phyloP scores from a whole-genome alignment of 1,140 invertebrate genomes.

The Hycleus phaleratus region DNA sequence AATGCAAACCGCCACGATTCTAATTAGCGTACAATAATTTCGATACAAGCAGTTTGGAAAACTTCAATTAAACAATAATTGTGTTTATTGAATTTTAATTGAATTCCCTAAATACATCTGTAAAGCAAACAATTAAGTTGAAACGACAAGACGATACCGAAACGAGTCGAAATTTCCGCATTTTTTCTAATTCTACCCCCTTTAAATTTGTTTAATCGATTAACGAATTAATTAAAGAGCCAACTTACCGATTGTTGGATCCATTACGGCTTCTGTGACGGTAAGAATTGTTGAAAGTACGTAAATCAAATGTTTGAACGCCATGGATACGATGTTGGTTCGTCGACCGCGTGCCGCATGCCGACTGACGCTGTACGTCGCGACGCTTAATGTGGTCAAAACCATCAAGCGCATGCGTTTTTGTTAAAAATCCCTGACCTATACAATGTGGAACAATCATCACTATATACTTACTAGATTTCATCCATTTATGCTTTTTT shows the following conservation, averaged over 20 bases:
- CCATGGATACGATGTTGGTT: conserved; percentile 8
- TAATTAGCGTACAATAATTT: too few species aligned
- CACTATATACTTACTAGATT: conserved; percentile 5
- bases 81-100: too few species aligned
- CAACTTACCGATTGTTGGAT: conserved; percentile 6
- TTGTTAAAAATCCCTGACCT: conserved; percentile 5
- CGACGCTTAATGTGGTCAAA: conserved; percentile 4
- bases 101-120: too few species aligned
- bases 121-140: too few species aligned
- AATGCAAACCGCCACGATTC: too few species aligned
- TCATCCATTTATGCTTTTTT: conserved; percentile 1
- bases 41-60: too few species aligned
- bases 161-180: too few species aligned
- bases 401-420: conserved; percentile 4
- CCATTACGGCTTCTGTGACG: conserved; percentile 2
- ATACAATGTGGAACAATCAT: not conserved
- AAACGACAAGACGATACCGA: too few species aligned
- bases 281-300: not conserved
- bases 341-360: conserved; percentile 13
- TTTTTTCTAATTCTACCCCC: too few species aligned
- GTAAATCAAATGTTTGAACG: conserved; percentile 9
- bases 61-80: too few species aligned
- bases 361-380: conserved; percentile 13
- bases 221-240: too few species aligned
- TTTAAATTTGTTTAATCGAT: too few species aligned